Percentiles rank a stretch among this genome's conserved stretches.
phyloP scores from a whole-genome alignment of 2,113 vertebrate genomes.

The Chinchilla lanigera region DNA sequence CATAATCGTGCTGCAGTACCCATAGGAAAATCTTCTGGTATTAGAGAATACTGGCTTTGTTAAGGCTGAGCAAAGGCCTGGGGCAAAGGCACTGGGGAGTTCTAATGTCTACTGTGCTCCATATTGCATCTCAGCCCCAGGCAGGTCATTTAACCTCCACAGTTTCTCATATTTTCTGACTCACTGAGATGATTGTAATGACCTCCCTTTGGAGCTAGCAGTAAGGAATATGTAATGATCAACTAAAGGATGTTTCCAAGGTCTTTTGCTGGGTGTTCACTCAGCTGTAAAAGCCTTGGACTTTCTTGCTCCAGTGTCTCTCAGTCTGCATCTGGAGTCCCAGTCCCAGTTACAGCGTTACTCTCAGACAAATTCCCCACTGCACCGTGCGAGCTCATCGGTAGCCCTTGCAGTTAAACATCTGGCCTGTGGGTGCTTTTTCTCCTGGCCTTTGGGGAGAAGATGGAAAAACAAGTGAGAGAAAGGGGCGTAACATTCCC shows the following conservation, averaged over 20 bases:
- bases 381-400: too few relatives aligned
- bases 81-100: not conserved
- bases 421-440: not conserved
- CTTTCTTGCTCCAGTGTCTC: not conserved
- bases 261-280: not conserved
- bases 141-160: constrained; percentile 33
- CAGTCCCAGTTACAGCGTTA: accelerated
- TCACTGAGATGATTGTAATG: not conserved
- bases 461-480: not conserved
- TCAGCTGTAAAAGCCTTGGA: not conserved
- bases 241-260: not conserved
- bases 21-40: constrained; percentile 5
- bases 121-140: not conserved
- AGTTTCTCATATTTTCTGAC: not conserved
- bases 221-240: not conserved
- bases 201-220: not conserved
- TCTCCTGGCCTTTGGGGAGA: not conserved
- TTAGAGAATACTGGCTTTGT: not conserved
- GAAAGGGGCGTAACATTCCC: not conserved
- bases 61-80: constrained; percentile 9
- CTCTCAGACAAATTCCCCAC: not conserved
- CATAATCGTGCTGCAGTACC: not conserved
- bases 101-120: not conserved
- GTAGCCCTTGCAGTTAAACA: not conserved
- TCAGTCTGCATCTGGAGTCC: not conserved